phyloP scores from a whole-genome alignment of 1,140 invertebrate species.

The Nasonia longicornis region DNA sequence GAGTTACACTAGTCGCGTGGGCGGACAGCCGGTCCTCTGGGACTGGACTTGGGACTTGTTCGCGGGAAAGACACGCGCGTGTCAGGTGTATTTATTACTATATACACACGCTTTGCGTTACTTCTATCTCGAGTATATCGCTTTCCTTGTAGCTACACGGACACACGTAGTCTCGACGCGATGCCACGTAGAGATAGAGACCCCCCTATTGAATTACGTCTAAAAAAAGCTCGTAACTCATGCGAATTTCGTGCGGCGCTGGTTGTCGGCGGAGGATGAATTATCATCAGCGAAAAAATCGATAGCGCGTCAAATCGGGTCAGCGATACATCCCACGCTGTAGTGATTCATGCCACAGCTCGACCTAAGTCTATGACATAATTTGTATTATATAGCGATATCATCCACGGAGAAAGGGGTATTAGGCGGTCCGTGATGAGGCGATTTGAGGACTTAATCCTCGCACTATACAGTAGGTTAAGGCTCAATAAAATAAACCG shows the following conservation, averaged over 20 bases:
- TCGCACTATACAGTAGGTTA: not conserved
- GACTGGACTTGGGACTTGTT: not conserved
- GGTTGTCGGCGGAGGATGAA: not conserved
- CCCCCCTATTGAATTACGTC: too few species aligned
- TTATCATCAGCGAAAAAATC: too few species aligned
- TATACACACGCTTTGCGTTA: not conserved
- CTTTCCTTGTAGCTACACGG: not conserved
- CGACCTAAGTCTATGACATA: too few species aligned
- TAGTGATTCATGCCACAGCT: too few species aligned
- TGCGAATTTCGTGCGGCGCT: too few species aligned
- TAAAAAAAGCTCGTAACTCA: too few species aligned
- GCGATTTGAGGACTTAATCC: constrained; percentile 4
- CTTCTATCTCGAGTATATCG: not conserved
- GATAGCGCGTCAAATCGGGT: too few species aligned
- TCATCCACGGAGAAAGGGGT: too few species aligned
- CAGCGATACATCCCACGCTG: too few species aligned
- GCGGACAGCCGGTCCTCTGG: not conserved
- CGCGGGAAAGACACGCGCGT: not conserved
- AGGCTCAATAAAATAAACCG: not conserved
- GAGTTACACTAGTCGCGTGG: not conserved
- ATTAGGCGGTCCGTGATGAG: not conserved
- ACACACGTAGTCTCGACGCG: not conserved
- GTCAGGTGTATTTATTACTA: not conserved
- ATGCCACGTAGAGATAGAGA: too few species aligned
- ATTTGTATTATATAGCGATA: too few species aligned